Evolutionary conservation across 2,888 invertebrate genomes (phyloP), one percentile per base, ranked within the genome.

Genomic region (Agriopis marginaria): DNA sequence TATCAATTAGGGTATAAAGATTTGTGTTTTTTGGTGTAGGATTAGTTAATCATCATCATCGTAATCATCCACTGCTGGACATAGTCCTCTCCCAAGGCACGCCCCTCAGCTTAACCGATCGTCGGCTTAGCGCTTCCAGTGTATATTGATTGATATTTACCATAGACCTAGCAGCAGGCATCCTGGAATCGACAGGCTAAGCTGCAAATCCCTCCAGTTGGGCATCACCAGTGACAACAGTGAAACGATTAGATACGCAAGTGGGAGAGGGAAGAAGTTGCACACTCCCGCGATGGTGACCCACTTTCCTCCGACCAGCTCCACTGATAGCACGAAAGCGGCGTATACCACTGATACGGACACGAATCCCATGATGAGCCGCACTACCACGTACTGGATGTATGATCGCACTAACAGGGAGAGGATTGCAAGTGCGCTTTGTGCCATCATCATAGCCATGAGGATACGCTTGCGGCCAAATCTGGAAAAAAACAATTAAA

Each of bases 261-360:
- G 85, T 14, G 97, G 97, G 72, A 97, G 95, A 70, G 97, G 97
- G 86, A 97, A 97, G 80, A 97, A 95, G 87, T 97, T 97, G 78
- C 97, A 97, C 70, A 97, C 97, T 66, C 97, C 97, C 3, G 97
- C 96, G 68, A 97, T 96, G 4, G 97, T 97, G 72, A 97, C 95
- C 97, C 97, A 97, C 77, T 96, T 96, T 3, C 97, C 97, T 51
- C 97, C 97, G 5, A 97, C 97, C 66, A 97, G 91, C 86, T 97
- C 97, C 78, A 97, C 97, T 49, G 97, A 96, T 47, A 97, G 91
- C 7, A 97, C 97, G 79, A 97, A 97, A 40, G 97, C 97, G 50
- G 97, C 96, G 86, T 97, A 97, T 39, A 97, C 97, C 59, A 97
- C 96, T 17, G 97, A 97, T n/a, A 97, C 97, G 0, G 97, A 97